phyloP scores from a whole-genome alignment of 1,140 invertebrate species.

The Sycophaga agraensis region DNA sequence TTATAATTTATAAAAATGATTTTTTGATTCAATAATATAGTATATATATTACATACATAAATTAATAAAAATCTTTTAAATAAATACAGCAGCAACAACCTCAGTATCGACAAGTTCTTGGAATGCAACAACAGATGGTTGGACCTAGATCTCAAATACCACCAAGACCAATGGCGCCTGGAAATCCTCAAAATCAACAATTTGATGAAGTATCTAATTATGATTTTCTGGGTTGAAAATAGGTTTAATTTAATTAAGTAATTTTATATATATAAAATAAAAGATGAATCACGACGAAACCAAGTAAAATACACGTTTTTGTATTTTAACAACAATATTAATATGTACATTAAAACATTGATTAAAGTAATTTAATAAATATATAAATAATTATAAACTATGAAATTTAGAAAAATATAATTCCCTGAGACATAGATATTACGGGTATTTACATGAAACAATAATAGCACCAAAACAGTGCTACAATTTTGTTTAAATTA shows the following conservation, averaged over 20 bases:
- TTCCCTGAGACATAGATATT: no score
- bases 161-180: slow-evolving; percentile 47
- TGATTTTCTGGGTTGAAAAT: slow-evolving; percentile 52
- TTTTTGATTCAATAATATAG: no score
- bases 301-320: not conserved
- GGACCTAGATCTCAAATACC: slow-evolving; percentile 50
- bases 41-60: no score
- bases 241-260: not conserved
- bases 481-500: no score
- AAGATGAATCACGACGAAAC: not conserved
- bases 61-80: no score
- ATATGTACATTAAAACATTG: no score
- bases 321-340: slow-evolving; percentile 16
- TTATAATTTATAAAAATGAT: no score
- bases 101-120: slow-evolving; percentile 55
- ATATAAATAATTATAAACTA: no score
- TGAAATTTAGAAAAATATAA: no score
- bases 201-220: slow-evolving; percentile 58
- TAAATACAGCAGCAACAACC: slow-evolving; percentile 52
- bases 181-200: slow-evolving; percentile 55
- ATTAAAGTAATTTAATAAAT: no score
- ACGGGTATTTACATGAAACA: no score
- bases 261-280: slow-evolving; percentile 18
- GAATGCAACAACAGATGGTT: slow-evolving; percentile 56
- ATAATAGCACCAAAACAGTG: no score